Evolutionary conservation across 2,888 invertebrate species (phyloP), one percentile per base, ranked within the genome.

Genomic region (Lasioglossum morio): DNA sequence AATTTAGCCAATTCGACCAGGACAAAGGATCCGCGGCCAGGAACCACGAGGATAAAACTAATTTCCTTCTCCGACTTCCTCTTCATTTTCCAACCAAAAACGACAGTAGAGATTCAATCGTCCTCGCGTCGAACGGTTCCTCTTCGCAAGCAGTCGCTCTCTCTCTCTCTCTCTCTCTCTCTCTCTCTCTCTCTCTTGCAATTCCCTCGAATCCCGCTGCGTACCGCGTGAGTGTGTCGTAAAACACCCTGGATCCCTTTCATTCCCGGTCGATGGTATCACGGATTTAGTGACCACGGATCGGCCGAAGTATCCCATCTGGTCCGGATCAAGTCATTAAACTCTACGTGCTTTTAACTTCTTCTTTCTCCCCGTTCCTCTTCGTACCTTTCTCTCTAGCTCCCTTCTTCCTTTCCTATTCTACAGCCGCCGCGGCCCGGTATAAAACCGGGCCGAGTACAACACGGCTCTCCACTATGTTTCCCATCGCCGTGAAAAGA

Each of bases 381-480:
- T 37, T 37, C 34, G 0, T n/a, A 23, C n/a, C 10, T 23, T 0
- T 10, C 34, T 34, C 30, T n/a, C n/a, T n/a, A n/a, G n/a, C n/a
- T n/a, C n/a, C n/a, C n/a, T n/a, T 8, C 4, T 30, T 10, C n/a
- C 34, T 30, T 5, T 16, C 34, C 27, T 37, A 5, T 27, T 37
- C 66, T 10, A 19, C 10, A 23, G 19, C 2, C 48, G 5, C 7
- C 7, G 30, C 34, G 19, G 34, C 23, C 34, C 30, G 16, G 43
- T n/a, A 70, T 80, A 72, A 81, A 81, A 30, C 57, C 70, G 30
- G 37, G 30, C 27, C 40, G 69, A 60, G 81, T 60, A 72, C 79
- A 84, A 87, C 87, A 87, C 72, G 79, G 69, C 69, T 87, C 79
- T 87, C 70, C 87, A 79, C 81, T 87, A 73, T 81, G 75, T 82